Evolutionary conservation across 2,113 vertebrate genomes (phyloP).

Genomic region (Cinclus cinclus): DNA sequence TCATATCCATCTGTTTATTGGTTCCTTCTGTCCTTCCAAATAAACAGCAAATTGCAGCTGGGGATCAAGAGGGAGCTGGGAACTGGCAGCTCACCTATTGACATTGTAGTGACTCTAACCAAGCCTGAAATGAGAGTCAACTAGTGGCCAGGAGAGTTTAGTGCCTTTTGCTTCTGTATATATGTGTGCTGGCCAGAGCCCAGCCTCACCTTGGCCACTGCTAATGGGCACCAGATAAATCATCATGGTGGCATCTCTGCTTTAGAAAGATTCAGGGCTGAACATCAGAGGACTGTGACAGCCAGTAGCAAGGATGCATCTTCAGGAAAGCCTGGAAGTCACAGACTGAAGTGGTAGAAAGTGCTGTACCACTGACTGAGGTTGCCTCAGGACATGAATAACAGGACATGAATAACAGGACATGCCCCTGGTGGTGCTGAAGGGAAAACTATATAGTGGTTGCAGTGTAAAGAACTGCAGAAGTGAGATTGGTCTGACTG

Average conservation of each 20-base stretch:
- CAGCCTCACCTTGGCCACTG: not conserved
- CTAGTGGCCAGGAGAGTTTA: not conserved
- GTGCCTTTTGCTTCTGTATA: not conserved
- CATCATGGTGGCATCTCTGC: not conserved
- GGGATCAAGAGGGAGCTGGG: not conserved
- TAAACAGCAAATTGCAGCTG: not conserved
- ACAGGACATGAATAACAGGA: not conserved
- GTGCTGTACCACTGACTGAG: not conserved
- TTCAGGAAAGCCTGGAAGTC: not conserved
- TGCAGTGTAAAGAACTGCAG: not conserved
- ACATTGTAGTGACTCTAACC: not conserved
- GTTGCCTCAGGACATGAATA: not conserved
- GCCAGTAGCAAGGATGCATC: no score
- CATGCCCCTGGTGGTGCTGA: not conserved
- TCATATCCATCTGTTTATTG: not conserved
- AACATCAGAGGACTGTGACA: not conserved
- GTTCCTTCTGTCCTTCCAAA: slow-evolving; percentile 1
- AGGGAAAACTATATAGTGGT: not conserved
- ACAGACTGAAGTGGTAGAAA: not conserved
- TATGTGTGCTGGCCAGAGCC: not conserved
- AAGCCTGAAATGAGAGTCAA: not conserved
- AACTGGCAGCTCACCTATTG: not conserved
- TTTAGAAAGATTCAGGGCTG: not conserved
- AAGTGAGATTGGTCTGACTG: not conserved
- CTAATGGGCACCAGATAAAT: not conserved